These are phyloP conservation scores for Salpingus planirostris DNA, from an alignment of 2,888 invertebrate genomes.

Conservation along the genomic window DNA sequence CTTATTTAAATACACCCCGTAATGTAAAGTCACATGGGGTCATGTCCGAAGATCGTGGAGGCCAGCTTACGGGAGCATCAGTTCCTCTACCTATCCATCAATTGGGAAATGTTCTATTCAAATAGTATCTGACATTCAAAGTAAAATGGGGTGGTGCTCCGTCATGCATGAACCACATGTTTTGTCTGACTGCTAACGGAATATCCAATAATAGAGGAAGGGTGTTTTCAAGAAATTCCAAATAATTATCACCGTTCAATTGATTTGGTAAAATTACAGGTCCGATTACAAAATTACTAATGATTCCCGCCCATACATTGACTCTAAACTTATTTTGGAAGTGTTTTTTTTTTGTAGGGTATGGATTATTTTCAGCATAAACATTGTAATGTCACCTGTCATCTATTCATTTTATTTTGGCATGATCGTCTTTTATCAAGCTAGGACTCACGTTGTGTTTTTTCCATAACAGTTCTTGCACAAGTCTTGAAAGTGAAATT, in stretches of 20 bases:
- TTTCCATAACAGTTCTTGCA: too few relatives aligned
- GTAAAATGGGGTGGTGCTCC: background rate
- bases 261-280: background rate
- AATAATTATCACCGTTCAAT: background rate
- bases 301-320: constrained; percentile 1
- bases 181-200: background rate
- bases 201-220: background rate
- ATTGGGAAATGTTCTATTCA: background rate
- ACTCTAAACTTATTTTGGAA: constrained; percentile 1
- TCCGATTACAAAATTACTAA: background rate
- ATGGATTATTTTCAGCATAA: constrained; percentile 1
- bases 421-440: too few relatives aligned
- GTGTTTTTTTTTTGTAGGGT: background rate
- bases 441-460: too few relatives aligned
- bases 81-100: constrained; percentile 1
- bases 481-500: too few relatives aligned
- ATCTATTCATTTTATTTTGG: too few relatives aligned
- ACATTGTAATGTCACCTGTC: too few relatives aligned
- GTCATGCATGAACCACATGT: background rate
- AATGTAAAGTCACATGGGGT: background rate
- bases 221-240: background rate
- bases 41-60: background rate
- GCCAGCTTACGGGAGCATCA: background rate
- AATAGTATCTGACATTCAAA: background rate
- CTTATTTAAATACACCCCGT: background rate